These are phyloP conservation scores for Riparia riparia DNA, from an alignment of 2,113 vertebrate species.

Conservation along the genomic window DNA sequence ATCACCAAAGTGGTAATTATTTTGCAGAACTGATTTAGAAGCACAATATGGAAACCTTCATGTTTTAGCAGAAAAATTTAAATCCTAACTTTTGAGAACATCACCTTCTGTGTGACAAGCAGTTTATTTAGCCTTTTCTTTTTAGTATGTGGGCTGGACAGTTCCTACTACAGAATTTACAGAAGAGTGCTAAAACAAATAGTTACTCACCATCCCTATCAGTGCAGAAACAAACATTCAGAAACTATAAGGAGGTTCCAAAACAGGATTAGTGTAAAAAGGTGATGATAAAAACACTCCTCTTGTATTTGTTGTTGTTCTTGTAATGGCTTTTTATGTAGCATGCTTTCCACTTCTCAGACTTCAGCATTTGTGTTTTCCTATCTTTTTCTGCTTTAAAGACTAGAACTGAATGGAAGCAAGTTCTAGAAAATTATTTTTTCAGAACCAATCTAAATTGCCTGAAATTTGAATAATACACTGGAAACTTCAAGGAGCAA, in stretches of 20 bases:
- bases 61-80: neutral
- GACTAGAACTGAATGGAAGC: neutral
- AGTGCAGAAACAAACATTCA: neutral
- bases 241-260: neutral
- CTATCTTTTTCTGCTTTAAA: neutral
- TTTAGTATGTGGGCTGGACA: neutral
- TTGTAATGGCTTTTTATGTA: neutral
- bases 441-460: neutral
- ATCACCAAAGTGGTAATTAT: neutral
- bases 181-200: neutral
- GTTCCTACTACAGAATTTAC: slow-evolving; percentile 20
- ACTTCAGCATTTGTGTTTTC: neutral
- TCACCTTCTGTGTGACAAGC: neutral
- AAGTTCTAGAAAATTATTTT: neutral
- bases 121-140: neutral
- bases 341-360: neutral
- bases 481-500: neutral
- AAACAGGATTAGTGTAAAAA: neutral
- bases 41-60: neutral
- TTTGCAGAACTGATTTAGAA: neutral
- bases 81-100: neutral
- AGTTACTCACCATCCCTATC: neutral
- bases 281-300: neutral
- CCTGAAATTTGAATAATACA: neutral
- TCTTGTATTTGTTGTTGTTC: neutral